A percentile compares a stretch with the other conserved stretches of the same genome.
These are phyloP conservation scores for Macquaria australasica DNA, from an alignment of 2,113 vertebrate genomes.

Conservation along the genomic window DNA sequence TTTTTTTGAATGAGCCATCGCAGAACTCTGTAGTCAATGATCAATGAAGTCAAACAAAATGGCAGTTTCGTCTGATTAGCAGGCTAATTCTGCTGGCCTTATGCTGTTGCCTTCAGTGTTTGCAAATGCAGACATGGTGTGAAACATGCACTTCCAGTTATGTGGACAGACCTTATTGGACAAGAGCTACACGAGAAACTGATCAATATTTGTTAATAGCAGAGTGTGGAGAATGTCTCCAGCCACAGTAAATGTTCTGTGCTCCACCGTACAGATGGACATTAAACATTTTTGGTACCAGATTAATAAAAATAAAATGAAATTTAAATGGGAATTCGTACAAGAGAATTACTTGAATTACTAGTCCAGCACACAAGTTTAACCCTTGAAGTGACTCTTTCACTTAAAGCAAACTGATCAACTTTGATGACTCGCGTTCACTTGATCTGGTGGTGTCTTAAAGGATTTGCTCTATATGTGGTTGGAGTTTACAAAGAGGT, in stretches of 20 bases:
- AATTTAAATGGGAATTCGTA: background rate
- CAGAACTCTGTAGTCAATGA: too few relatives aligned
- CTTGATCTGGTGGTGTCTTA: conserved; percentile 28
- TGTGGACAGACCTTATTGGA: background rate
- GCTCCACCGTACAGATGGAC: background rate
- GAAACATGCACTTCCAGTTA: conserved; percentile 10
- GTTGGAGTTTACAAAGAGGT: background rate
- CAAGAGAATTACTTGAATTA: background rate
- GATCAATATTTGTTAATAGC: background rate
- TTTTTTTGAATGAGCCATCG: background rate
- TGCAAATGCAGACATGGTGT: background rate
- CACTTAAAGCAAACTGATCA: conserved; percentile 16
- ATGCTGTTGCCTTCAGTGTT: background rate
- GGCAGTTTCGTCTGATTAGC: background rate
- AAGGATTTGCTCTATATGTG: background rate
- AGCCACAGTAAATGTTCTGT: background rate
- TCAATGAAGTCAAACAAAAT: background rate
- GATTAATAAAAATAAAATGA: background rate
- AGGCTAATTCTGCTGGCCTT: background rate
- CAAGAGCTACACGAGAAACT: background rate
- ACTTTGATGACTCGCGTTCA: background rate
- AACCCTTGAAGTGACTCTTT: conserved; percentile 8
- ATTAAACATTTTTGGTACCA: background rate
- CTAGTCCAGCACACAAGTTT: background rate
- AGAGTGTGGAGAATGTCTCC: background rate